Evolutionary conservation across 2,888 invertebrate genomes (phyloP).

Genomic region (Ormyrus pomaceus): DNA sequence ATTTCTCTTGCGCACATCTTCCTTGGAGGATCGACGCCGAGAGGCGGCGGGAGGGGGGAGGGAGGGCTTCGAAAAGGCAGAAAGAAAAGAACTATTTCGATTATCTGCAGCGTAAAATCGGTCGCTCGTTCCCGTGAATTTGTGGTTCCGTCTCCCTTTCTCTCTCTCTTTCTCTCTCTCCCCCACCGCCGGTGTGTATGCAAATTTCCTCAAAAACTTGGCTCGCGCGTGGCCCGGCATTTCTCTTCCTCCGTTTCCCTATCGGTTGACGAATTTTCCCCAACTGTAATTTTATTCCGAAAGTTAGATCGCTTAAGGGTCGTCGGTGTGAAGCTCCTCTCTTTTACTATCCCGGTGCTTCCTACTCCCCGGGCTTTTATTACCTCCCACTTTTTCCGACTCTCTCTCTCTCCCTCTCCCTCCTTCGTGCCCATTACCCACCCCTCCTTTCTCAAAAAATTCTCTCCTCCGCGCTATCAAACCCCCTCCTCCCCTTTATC

Average conservation of each 20-base stretch:
- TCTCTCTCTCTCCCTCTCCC: not conserved
- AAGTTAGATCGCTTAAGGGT: constrained; percentile 59
- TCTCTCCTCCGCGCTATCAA: not conserved
- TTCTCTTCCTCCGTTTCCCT: constrained; percentile 51
- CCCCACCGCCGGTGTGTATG: constrained; percentile 27
- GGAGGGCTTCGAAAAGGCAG: constrained; percentile 43
- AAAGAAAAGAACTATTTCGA: constrained; percentile 33
- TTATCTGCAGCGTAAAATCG: constrained; percentile 47
- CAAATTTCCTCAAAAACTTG: constrained; percentile 55
- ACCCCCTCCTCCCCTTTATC: constrained; percentile 41
- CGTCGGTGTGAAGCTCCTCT: constrained; percentile 51
- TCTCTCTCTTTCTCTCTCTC: constrained; percentile 31
- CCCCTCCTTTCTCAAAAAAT: constrained; percentile 4
- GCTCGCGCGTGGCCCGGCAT: constrained; percentile 29
- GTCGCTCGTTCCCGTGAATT: constrained; percentile 46
- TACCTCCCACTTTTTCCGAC: constrained; percentile 21
- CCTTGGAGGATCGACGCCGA: constrained; percentile 55
- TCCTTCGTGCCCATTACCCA: constrained; percentile 18
- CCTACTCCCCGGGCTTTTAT: constrained; percentile 3
- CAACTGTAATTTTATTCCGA: constrained; percentile 68
- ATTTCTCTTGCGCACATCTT: constrained; percentile 22
- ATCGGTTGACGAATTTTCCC: constrained; percentile 67
- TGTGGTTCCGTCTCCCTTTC: constrained; percentile 45
- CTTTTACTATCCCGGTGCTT: not conserved
- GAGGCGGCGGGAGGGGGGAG: constrained; percentile 62